These are phyloP conservation scores for Apodemus agrarius DNA, from an alignment of 2,797 vertebrate species.

Conservation along the genomic window DNA sequence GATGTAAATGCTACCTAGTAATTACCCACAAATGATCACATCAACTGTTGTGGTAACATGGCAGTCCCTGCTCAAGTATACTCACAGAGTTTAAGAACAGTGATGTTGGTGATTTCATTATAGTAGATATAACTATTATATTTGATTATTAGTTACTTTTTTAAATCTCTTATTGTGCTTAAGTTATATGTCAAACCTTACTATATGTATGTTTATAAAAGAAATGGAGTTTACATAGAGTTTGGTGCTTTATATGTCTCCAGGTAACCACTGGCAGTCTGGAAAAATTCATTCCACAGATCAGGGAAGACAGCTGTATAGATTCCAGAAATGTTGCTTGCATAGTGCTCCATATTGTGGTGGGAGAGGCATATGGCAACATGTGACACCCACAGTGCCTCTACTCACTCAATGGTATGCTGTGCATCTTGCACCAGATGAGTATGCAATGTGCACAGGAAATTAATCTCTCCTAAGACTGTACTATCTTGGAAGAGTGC, in stretches of 20 bases:
- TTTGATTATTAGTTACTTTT: not conserved
- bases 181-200: not conserved
- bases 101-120: not conserved
- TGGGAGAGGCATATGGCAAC: not conserved
- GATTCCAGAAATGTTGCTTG: not conserved
- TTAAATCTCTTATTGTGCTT: not conserved
- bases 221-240: not conserved
- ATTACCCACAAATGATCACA: not conserved
- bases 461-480: not conserved
- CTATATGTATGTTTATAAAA: not conserved
- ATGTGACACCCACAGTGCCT: not conserved
- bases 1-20: not conserved
- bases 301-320: not conserved
- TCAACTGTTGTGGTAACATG: not conserved
- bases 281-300: not conserved
- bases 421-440: not conserved
- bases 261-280: not conserved
- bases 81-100: not conserved
- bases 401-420: rapidly evolving
- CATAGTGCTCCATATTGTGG: no score
- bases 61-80: not conserved
- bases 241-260: not conserved
- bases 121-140: not conserved
- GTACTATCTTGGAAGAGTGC: not conserved
- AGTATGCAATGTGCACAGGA: not conserved